These are phyloP conservation scores for Netelia inedita DNA, from an alignment of 2,888 invertebrate genomes.

Conservation along the genomic window DNA sequence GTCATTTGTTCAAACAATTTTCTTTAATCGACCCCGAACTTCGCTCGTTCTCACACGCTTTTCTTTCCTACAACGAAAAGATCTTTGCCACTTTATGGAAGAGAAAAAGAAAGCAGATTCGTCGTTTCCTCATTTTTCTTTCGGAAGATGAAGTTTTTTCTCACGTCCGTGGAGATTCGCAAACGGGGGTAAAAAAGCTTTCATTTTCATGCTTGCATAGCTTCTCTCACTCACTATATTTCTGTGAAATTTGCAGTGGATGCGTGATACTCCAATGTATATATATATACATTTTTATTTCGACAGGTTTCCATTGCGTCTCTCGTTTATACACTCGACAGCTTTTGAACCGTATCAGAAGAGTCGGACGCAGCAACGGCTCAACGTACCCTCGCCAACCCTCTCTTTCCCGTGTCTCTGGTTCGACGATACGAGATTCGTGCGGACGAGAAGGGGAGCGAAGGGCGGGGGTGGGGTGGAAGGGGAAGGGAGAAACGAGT, in stretches of 20 bases:
- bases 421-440: not conserved
- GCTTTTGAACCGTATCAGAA: conserved; percentile 54
- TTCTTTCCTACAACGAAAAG: not conserved
- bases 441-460: not conserved
- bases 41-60: not conserved
- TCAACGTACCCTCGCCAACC: not conserved
- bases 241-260: conserved; percentile 27
- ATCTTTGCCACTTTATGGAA: not conserved
- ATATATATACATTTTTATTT: not conserved
- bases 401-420: not conserved
- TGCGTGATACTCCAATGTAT: not conserved
- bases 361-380: conserved; percentile 47
- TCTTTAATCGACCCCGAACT: not conserved
- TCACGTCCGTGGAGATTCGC: conserved; percentile 5
- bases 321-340: conserved; percentile 14
- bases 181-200: conserved; percentile 46
- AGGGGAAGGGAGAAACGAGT: not conserved
- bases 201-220: conserved; percentile 27
- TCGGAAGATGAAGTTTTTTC: conserved; percentile 11
- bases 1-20: not conserved
- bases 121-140: not conserved
- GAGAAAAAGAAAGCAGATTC: not conserved
- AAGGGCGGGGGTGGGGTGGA: not conserved
- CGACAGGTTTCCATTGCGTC: not conserved
- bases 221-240: not conserved